Evolutionary conservation across 2,113 vertebrate species (phyloP), one percentile per base, ranked within the genome.

Genomic region (Bagarius yarrelli): DNA sequence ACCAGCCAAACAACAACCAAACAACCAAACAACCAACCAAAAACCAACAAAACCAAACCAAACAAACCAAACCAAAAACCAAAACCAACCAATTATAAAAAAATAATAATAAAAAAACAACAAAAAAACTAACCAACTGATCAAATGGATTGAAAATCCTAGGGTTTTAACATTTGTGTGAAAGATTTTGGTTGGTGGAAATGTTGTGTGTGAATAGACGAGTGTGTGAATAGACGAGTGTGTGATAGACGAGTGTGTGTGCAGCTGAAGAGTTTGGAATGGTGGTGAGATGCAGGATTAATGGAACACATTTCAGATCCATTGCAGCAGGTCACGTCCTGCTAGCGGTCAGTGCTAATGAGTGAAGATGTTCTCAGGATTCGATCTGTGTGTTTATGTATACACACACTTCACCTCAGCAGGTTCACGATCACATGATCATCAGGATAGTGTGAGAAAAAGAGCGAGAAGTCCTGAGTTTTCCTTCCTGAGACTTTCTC

Each of bases 291-390:
- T 6, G 2, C 16, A 9, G 64, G 52, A 63, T 50, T 83, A 83
- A 86, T 86, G 74, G 57, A 40, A 44, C 53, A 36, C 76, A 69
- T 78, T 75, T 83, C 16, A 60, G 63, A 3, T 70, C 59, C 70
- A 60, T 76, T 61, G 82, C 79, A 79, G 34, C 61, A 13, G 76
- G 85, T 81, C 79, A 72, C 12, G 76, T 50, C 56, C 82, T 76
- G 60, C n/a, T 50, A 53, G 34, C 73, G 64, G 79, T 86, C 82
- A 82, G 36, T 15, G 56, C 40, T 86, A 86, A 86, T 82, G 79
- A 84, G 76, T 44, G 59, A 57, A 52, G 66, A 83, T 76, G 67
- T 72, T 27, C 21, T 71, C 66, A 25, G 74, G 21, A 34, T 81
- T 78, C 57, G 66, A 30, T 23, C 44, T 40, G 53, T 12, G 36